Evolutionary conservation across 2,888 invertebrate genomes (phyloP), one percentile per base, ranked within the genome.

Genomic region (Meliscaeva auricollis): DNA sequence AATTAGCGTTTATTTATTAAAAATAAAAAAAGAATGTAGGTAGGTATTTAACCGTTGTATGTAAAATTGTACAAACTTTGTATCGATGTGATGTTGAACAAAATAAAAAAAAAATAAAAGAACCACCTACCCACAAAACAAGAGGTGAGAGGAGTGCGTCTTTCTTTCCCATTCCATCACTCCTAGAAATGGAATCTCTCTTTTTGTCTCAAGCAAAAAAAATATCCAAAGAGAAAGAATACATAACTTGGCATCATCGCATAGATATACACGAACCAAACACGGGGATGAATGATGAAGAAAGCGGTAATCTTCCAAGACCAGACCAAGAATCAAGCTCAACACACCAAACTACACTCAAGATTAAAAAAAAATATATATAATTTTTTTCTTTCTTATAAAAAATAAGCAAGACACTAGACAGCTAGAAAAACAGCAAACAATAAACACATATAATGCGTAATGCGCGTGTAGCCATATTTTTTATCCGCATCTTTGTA

Each of bases 241-340:
- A 66, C 60, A 76, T 68, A 72, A 77, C 77, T 82, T 77, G 82
- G 82, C 82, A 77, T 73, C 82, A 64, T 78, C 82, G 73, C 78
- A 64, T 30, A 46, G 46, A 26, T 46, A 60, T 26, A 26, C 26
- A 26, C 1, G 30, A 9, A 54, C 22, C 56, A 41, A 62, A 64
- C 8, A 44, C 32, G 32, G 58, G 30, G 30, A 38, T 38, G 38
- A 38, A 38, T 38, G 11, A 64, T 22, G 30, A 74, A 83, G 78
- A 83, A 83, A 78, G 78, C 69, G 69, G 83, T 66, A 68, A 75
- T 69, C 62, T 50, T 46, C 46, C 30, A 64, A 32, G 44, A 48
- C 46, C n/a, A 46, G n/a, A n/a, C n/a, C n/a, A n/a, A n/a, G n/a
- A 11, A 17, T 64, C 30, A 50, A 64, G 50, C n/a, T n/a, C n/a